These are phyloP conservation scores for Tillus elongatus DNA, from an alignment of 2,888 invertebrate genomes.

Conservation along the genomic window DNA sequence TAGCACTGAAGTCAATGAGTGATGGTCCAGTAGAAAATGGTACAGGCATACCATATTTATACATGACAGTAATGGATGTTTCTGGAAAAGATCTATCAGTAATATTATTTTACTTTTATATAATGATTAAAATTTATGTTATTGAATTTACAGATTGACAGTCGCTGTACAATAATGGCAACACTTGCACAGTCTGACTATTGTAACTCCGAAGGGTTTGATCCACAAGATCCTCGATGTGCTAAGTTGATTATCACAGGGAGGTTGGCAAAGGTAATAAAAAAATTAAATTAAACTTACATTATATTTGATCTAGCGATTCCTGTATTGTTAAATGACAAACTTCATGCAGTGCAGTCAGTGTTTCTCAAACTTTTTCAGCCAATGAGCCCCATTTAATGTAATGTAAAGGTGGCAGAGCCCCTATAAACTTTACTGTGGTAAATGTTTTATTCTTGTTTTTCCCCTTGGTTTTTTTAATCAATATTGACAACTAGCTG, in stretches of 20 bases:
- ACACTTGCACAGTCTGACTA: constrained; percentile 60
- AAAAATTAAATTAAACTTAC: no score
- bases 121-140: background rate
- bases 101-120: no score
- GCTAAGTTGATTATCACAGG: constrained; percentile 63
- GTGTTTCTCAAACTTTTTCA: no score
- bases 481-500: no score
- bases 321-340: no score
- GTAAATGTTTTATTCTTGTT: no score
- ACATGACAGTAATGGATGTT: constrained; percentile 62
- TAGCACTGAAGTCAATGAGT: constrained; percentile 58
- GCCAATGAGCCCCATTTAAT: no score
- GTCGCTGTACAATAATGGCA: constrained; percentile 57
- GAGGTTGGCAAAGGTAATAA: constrained; percentile 52
- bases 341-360: no score
- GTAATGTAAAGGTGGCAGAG: no score
- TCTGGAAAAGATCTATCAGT: constrained; percentile 60
- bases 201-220: constrained; percentile 52
- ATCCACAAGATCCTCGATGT: constrained; percentile 71
- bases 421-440: no score
- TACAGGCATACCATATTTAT: constrained; percentile 65
- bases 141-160: constrained; percentile 47
- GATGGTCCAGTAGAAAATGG: constrained; percentile 61
- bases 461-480: no score
- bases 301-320: no score